Evolutionary conservation across 2,888 invertebrate species (phyloP).

Genomic region (Ceramica pisi): DNA sequence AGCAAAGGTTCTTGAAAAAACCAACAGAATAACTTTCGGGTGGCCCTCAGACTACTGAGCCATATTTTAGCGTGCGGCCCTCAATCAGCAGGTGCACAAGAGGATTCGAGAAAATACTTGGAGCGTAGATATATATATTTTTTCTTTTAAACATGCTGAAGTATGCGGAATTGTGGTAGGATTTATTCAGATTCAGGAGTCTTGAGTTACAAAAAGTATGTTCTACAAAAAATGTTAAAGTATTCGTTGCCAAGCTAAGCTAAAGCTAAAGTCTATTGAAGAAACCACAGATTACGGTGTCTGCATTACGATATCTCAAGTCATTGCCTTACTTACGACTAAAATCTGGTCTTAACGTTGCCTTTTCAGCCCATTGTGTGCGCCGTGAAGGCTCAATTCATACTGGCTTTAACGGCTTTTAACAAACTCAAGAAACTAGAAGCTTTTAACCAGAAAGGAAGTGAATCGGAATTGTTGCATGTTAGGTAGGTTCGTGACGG

Average conservation of each 20-base stretch:
- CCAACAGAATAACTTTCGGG: constrained; percentile 57
- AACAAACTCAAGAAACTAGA: constrained; percentile 83
- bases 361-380: constrained; percentile 84
- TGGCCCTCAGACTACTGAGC: constrained; percentile 59
- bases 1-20: constrained; percentile 60
- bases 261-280: constrained; percentile 39
- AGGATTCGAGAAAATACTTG: constrained; percentile 55
- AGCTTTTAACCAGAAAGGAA: constrained; percentile 83
- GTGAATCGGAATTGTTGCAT: constrained; percentile 78
- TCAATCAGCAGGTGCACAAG: constrained; percentile 68
- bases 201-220: constrained; percentile 36
- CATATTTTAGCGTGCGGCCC: constrained; percentile 66
- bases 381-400: constrained; percentile 79
- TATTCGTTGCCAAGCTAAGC: constrained; percentile 37
- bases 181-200: constrained; percentile 53
- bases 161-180: constrained; percentile 59
- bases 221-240: constrained; percentile 35
- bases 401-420: constrained; percentile 82
- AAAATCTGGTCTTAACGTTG: constrained; percentile 84
- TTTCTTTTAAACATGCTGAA: constrained; percentile 58
- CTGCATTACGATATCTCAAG: constrained; percentile 76
- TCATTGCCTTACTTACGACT: constrained; percentile 84
- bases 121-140: constrained; percentile 51
- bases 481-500: constrained; percentile 60
- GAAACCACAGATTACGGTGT: constrained; percentile 52